Evolutionary conservation across 1,140 invertebrate species (phyloP).

Genomic region (Hyles vespertilio): DNA sequence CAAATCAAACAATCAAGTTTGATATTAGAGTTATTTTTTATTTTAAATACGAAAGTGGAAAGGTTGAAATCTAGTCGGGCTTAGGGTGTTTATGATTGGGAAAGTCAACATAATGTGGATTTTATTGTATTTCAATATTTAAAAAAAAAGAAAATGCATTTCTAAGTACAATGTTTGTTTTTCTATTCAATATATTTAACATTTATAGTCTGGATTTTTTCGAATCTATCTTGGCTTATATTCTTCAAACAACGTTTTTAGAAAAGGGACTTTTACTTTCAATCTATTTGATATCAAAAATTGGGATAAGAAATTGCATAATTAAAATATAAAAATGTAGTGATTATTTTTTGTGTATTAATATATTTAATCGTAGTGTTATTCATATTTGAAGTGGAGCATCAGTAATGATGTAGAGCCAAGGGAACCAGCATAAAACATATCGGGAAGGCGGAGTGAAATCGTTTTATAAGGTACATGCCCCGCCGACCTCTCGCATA

Average conservation of each 20-base stretch:
- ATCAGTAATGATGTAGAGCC: background rate
- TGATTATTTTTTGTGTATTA: conserved; percentile 1
- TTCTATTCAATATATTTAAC: background rate
- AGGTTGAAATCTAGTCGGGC: too few species aligned
- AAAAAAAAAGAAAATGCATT: too few species aligned
- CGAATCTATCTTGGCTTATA: background rate
- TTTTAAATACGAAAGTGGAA: too few species aligned
- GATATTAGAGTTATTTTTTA: too few species aligned
- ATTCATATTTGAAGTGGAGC: conserved; percentile 6
- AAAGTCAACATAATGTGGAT: too few species aligned
- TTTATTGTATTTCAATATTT: too few species aligned
- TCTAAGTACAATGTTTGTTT: background rate
- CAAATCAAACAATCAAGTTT: too few species aligned
- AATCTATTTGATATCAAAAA: too few species aligned
- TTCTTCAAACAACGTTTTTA: background rate
- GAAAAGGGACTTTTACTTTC: background rate
- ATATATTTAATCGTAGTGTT: conserved; percentile 14
- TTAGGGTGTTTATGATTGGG: too few species aligned
- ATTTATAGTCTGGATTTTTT: conserved; percentile 3
- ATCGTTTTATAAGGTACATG: conserved; percentile 15
- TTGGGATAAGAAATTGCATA: too few species aligned
- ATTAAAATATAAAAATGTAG: too few species aligned
- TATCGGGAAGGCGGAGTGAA: conserved; percentile 38
- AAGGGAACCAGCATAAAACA: conserved; percentile 54
- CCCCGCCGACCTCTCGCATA: conserved; percentile 48